A percentile compares a stretch with the other conserved stretches of the same genome.
These are phyloP conservation scores for Puffinus mauretanicus DNA, from an alignment of 2,113 vertebrate genomes.

Conservation along the genomic window DNA sequence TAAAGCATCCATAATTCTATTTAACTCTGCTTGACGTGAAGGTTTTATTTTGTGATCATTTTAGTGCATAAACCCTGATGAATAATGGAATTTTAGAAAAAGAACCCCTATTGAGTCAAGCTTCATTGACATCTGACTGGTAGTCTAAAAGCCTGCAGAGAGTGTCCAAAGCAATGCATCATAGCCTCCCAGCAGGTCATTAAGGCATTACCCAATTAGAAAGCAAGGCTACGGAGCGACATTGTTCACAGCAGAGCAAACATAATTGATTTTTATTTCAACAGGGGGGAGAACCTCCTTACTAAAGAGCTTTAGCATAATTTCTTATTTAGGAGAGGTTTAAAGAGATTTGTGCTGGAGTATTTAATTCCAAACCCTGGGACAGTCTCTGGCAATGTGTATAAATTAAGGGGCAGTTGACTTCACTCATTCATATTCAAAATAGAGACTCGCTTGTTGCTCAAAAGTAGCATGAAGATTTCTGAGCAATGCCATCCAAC, in stretches of 20 bases:
- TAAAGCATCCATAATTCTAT: constrained; percentile 55
- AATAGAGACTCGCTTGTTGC: constrained; percentile 37
- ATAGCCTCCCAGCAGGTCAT: constrained; percentile 66
- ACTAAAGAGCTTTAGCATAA: constrained; percentile 63
- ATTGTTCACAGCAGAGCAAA: constrained; percentile 72
- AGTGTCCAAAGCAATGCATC: constrained; percentile 57
- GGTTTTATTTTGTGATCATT: constrained; percentile 68
- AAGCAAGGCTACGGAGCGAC: constrained; percentile 29
- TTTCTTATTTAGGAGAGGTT: constrained; percentile 75
- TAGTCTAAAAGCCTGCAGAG: constrained; percentile 68
- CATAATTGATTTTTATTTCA: constrained; percentile 73
- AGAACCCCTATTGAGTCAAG: constrained; percentile 45
- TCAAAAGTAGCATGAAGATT: constrained; percentile 47
- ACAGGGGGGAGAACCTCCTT: constrained; percentile 62
- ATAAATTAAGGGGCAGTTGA: constrained; percentile 76
- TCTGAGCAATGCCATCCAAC: constrained; percentile 34
- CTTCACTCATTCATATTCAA: constrained; percentile 77
- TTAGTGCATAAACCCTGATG: constrained; percentile 53
- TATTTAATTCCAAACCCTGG: constrained; percentile 74
- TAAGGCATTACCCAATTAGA: constrained; percentile 67
- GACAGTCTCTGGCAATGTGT: constrained; percentile 65
- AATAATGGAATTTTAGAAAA: constrained; percentile 69
- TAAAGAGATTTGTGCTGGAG: constrained; percentile 67
- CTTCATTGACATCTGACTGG: constrained; percentile 72
- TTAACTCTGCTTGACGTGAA: constrained; percentile 58